Base-by-base conservation (phyloP, 2,888 invertebrate genomes). In the Gnatocerus cornutus region DNA sequence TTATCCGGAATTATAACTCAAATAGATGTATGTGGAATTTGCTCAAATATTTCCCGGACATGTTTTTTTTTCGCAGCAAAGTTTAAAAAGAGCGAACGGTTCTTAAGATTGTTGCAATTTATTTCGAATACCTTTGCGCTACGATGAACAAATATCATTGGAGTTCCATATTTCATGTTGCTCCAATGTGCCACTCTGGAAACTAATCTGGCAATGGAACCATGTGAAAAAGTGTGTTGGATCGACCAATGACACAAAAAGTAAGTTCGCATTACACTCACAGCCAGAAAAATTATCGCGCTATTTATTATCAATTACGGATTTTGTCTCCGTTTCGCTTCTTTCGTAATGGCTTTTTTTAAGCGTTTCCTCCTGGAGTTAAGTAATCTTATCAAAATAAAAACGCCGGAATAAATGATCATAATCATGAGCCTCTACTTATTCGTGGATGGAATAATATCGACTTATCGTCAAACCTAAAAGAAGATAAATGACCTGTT, bases 1-100 rank as follows among this genome's bases (percentile, higher is more conserved):
- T 72, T 73, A 73, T 62, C 67, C 70, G 53, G 71, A 74, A 74
- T 74, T 71, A 74, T 74, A 74, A 73, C 73, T 74, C 73, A 73
- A 67, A 56, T 68, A 71, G 71, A 74, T 71, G 58, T 73, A 73
- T 69, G 71, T 71, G 63, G 62, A 65, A 66, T 66, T 46, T 62
- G 50, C 61, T 52, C 63, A 50, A 55, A 63, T 48, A 50, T 43
- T 64, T 55, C 50, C 43, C 67, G 58, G 66, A 43, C 68, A 61
- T 71, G 53, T 71, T 63, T 65, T 29, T 41, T 58, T 50, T 62
- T 50, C 41, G n/a, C 21, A 21, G 13, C 48, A 13, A 61, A 62
- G 10, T 62, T 62, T 48, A 37, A 50, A 48, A 48, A 14, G 50
- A 62, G 29, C 12, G 29, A 16, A 46, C 48, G 48, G 14, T 59